Evolutionary conservation across 2,888 invertebrate species (phyloP).

Genomic region (Dolichomitus sp.): DNA sequence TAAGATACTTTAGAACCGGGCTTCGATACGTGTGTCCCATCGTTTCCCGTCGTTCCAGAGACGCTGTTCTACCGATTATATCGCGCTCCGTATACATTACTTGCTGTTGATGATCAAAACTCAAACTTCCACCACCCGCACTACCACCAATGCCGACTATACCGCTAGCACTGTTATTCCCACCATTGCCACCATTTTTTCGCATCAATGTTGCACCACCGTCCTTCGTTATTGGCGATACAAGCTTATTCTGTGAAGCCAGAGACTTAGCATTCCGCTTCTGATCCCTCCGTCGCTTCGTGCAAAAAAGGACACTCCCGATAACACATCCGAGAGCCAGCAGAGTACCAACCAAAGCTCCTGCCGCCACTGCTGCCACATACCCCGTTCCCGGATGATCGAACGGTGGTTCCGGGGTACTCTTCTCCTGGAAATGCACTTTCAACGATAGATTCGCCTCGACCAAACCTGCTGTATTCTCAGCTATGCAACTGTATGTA

Average conservation of each 20-base stretch:
- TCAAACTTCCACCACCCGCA: conserved; percentile 72
- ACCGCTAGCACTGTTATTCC: conserved; percentile 37
- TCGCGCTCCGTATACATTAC: conserved; percentile 78
- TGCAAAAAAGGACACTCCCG: conserved; percentile 80
- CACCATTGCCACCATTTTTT: conserved; percentile 72
- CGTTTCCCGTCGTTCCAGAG: conserved; percentile 73
- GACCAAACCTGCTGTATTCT: conserved; percentile 93
- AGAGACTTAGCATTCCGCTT: conserved; percentile 80
- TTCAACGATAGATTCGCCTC: conserved; percentile 94
- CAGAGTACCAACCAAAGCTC: conserved; percentile 81
- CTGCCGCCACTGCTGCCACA: conserved; percentile 81
- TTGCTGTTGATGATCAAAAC: conserved; percentile 87
- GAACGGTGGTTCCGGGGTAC: conserved; percentile 79
- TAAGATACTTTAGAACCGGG: conserved; percentile 83
- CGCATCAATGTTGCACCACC: conserved; percentile 81
- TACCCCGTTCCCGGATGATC: conserved; percentile 80
- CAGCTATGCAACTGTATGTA: conserved; percentile 94
- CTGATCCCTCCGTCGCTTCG: conserved; percentile 78
- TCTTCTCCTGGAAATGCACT: conserved; percentile 88
- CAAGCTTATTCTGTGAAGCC: conserved; percentile 74
- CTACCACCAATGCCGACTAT: conserved; percentile 37
- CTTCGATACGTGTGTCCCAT: conserved; percentile 74
- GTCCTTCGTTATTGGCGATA: conserved; percentile 85
- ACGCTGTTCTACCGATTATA: conserved; percentile 73
- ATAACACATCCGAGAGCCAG: conserved; percentile 81